Evolutionary conservation across 1,140 invertebrate species (phyloP), one percentile per base, ranked within the genome.

Genomic region (Conopomorpha cramerella): DNA sequence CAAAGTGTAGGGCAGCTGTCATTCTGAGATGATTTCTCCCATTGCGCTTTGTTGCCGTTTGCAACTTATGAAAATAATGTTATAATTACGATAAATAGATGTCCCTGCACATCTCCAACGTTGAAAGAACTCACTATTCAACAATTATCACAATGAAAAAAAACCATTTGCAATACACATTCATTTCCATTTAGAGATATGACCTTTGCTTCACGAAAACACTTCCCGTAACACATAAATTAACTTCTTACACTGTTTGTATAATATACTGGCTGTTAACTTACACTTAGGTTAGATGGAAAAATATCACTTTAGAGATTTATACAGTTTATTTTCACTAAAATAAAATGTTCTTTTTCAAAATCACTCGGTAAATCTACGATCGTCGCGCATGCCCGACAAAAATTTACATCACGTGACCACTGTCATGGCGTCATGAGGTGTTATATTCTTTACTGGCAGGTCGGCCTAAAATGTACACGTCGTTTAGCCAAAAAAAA

Each of bases 361-460:
- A 67, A 67, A 67, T 67, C 55, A 57, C 61, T 55, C 44, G 43
- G 55, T 70, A 70, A 67, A 67, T 58, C 63, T 54, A 51, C 49
- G 50, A 50, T 46, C 19, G 46, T 60, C 61, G 67, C 70, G 70
- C 70, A 74, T 74, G 70, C 57, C 70, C 56, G 55, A 68, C 59
- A 62, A 68, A 74, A 74, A 71, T 72, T 74, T 74, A 74, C 63
- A 64, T 74, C 70, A 74, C 70, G 70, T 74, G 70, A 74, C 56
- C 70, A n/a, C n/a, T 72, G 67, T 74, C 70, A 74, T 72, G 70
- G 70, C 70, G 70, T 74, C 67, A 49, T n/a, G n/a, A n/a, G n/a
- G n/a, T n/a, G n/a, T n/a, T 39, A 14, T 43, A 51, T 58, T 57
- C 54, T 40, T 43, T 33, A 33, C 8, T n/a, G n/a, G n/a, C n/a